These are phyloP conservation scores for Andricus curvator DNA, from an alignment of 2,888 invertebrate genomes.

Conservation along the genomic window DNA sequence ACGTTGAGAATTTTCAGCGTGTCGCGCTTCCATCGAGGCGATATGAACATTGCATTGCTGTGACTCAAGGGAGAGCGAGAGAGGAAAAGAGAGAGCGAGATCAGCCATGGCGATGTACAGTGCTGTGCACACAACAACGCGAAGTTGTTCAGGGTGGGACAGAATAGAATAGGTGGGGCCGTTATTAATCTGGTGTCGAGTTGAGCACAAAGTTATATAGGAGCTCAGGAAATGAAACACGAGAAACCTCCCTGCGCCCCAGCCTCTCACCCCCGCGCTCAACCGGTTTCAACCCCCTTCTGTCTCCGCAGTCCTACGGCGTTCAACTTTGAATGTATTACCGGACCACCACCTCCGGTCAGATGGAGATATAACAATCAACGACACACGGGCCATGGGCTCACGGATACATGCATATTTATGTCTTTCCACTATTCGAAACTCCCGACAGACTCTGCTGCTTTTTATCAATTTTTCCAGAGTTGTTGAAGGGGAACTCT, in stretches of 20 bases:
- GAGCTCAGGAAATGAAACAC: constrained; percentile 79
- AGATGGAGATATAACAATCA: constrained; percentile 78
- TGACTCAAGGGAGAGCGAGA: constrained; percentile 46
- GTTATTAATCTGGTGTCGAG: constrained; percentile 79
- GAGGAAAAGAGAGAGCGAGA: constrained; percentile 52
- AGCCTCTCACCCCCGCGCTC: constrained; percentile 56
- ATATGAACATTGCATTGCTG: constrained; percentile 50
- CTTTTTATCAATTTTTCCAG: constrained; percentile 38
- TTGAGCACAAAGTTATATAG: constrained; percentile 79
- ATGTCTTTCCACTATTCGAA: constrained; percentile 64
- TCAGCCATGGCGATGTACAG: not conserved
- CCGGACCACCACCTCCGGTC: constrained; percentile 73
- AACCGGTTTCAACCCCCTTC: constrained; percentile 69
- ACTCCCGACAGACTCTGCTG: constrained; percentile 50
- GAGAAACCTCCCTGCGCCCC: constrained; percentile 66
- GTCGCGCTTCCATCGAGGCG: constrained; percentile 43
- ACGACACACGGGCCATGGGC: constrained; percentile 71
- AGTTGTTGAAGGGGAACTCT: not conserved
- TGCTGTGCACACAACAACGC: constrained; percentile 61
- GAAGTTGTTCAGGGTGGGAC: constrained; percentile 71
- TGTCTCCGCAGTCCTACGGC: constrained; percentile 65
- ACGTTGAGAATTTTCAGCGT: constrained; percentile 52
- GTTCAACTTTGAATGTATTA: constrained; percentile 76
- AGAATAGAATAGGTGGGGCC: constrained; percentile 75
- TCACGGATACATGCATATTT: constrained; percentile 72